Evolutionary conservation across 2,113 vertebrate species (phyloP).

Genomic region (Myanophis thanlyinensis): DNA sequence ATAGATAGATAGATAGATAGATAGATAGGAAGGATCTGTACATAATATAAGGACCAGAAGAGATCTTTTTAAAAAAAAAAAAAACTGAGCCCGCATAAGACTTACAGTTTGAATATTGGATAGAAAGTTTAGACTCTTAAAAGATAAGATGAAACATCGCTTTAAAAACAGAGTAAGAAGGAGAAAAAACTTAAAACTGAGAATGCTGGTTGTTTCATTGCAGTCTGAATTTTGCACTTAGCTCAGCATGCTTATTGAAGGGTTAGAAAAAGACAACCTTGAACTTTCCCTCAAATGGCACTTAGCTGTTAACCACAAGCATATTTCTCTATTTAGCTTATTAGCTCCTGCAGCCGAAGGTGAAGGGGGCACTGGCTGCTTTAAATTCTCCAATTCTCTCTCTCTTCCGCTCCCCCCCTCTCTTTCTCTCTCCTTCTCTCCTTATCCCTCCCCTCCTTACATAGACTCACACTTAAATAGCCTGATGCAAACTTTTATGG

Average conservation of each 20-base stretch:
- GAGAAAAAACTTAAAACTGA: not conserved
- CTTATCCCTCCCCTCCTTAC: not conserved
- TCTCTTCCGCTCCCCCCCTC: not conserved
- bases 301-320: slow-evolving; percentile 1
- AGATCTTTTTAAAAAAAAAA: not conserved
- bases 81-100: not conserved
- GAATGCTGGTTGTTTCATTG: not conserved
- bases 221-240: not conserved
- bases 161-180: not conserved
- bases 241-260: not conserved
- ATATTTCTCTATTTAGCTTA: slow-evolving; percentile 8
- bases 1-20: not conserved
- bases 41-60: not conserved
- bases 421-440: slow-evolving; percentile 23
- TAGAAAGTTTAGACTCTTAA: not conserved
- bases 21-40: not conserved
- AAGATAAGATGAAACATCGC: not conserved
- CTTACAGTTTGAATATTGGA: not conserved
- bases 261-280: not conserved
- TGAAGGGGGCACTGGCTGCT: slow-evolving; percentile 3
- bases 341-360: slow-evolving; percentile 22
- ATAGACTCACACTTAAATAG: not conserved
- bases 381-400: slow-evolving; percentile 40
- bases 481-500: slow-evolving; percentile 42
- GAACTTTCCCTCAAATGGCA: not conserved